These are phyloP conservation scores for Tenthredo scrophulariae DNA, from an alignment of 2,888 invertebrate species.

Conservation along the genomic window DNA sequence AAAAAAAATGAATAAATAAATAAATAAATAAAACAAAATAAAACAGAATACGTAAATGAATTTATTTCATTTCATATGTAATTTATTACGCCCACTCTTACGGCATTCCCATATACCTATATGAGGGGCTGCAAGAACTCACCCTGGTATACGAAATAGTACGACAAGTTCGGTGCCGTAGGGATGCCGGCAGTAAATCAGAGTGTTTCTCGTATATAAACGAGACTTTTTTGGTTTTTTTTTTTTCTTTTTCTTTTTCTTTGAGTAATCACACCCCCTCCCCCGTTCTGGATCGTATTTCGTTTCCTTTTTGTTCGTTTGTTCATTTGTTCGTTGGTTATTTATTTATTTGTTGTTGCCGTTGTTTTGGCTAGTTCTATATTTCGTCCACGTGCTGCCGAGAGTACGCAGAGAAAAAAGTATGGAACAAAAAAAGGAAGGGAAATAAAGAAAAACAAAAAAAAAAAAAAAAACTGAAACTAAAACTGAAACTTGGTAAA, in stretches of 20 bases:
- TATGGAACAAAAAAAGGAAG: background rate
- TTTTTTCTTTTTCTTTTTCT: background rate
- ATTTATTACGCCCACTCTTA: background rate
- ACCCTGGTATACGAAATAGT: constrained; percentile 19
- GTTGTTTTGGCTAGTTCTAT: background rate
- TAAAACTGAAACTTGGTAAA: background rate
- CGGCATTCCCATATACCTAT: background rate
- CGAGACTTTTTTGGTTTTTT: constrained; percentile 9
- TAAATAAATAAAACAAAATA: background rate
- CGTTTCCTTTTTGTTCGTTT: background rate
- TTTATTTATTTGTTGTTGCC: background rate
- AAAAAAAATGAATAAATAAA: background rate
- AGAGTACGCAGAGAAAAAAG: background rate
- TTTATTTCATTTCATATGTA: background rate
- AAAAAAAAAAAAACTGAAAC: background rate
- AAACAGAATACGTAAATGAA: background rate
- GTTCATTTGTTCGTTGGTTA: background rate
- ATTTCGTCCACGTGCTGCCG: background rate
- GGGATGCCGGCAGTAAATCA: constrained; percentile 50
- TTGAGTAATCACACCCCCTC: background rate
- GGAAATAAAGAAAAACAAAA: background rate
- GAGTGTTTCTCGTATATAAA: constrained; percentile 15
- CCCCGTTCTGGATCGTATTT: background rate
- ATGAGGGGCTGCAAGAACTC: background rate
- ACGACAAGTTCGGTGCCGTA: constrained; percentile 5